Percentiles rank a stretch among this genome's conserved stretches.
Evolutionary conservation across 1,140 invertebrate genomes (phyloP).

Genomic region (Matsumurasca onukii): DNA sequence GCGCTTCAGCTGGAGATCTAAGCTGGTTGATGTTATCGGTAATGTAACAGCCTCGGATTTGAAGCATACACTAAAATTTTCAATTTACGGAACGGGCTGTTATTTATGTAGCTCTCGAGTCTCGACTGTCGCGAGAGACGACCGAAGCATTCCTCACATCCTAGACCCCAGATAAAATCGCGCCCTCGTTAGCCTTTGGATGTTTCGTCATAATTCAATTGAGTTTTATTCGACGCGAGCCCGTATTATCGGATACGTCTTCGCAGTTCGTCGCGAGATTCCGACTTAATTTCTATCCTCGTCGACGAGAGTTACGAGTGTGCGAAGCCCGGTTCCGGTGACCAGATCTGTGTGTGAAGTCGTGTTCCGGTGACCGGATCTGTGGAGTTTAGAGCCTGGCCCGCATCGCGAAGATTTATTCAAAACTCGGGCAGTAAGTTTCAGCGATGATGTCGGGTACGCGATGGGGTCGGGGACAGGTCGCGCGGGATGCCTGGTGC

Average conservation of each 20-base stretch:
- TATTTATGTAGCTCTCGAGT: no score
- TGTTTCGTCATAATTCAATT: slow-evolving; percentile 16
- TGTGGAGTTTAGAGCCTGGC: no score
- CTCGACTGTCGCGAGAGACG: no score
- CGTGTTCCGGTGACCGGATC: no score
- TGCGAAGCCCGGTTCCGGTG: slow-evolving; percentile 5
- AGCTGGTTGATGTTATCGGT: no score
- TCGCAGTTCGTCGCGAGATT: background rate
- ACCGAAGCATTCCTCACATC: background rate
- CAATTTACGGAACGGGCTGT: no score
- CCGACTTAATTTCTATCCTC: slow-evolving; percentile 10
- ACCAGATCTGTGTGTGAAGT: slow-evolving; percentile 9
- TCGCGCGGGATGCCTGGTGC: no score
- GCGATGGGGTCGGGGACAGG: no score
- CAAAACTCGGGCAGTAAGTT: no score
- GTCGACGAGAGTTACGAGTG: slow-evolving; percentile 13
- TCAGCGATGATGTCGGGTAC: background rate
- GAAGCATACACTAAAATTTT: no score
- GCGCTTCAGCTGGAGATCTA: no score
- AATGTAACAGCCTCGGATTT: no score
- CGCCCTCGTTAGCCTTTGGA: background rate
- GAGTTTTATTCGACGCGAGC: background rate
- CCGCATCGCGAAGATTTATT: slow-evolving; percentile 20
- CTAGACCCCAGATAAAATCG: background rate
- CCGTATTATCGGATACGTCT: slow-evolving; percentile 2